Evolutionary conservation across 2,888 invertebrate genomes (phyloP).

Genomic region (Cenopis cana): DNA sequence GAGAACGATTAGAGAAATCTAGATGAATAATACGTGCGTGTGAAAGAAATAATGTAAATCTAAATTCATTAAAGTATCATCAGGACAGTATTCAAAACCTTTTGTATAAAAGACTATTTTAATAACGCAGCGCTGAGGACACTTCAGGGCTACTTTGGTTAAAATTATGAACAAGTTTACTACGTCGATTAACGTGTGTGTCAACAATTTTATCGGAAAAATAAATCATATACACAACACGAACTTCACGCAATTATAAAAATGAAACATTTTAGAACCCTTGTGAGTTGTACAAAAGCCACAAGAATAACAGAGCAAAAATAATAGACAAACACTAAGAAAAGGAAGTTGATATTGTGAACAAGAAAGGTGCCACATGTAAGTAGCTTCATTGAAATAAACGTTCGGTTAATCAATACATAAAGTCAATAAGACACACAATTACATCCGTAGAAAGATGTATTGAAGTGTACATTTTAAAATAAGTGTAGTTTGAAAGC

Average conservation of each 20-base stretch:
- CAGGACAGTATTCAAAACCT: too few species aligned
- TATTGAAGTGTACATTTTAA: slow-evolving; percentile 21
- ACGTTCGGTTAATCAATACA: not conserved
- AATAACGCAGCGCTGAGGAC: too few species aligned
- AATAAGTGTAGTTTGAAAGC: not conserved
- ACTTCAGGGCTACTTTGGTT: too few species aligned
- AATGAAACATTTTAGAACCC: not conserved
- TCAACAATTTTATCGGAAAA: not conserved
- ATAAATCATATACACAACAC: not conserved
- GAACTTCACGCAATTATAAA: not conserved
- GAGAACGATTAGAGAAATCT: not conserved
- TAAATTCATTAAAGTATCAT: too few species aligned
- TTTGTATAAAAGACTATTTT: too few species aligned
- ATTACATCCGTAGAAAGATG: slow-evolving; percentile 31
- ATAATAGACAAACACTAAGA: not conserved
- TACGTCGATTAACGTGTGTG: not conserved
- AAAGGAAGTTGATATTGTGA: not conserved
- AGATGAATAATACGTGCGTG: too few species aligned
- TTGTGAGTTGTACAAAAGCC: not conserved
- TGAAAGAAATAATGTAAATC: too few species aligned
- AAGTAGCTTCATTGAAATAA: not conserved
- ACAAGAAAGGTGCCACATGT: not conserved
- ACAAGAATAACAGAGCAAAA: not conserved
- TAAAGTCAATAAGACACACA: slow-evolving; percentile 17
- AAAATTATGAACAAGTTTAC: not conserved